Conservation (phyloP, 1,140 invertebrate species). For the Drosophila bipectinata region DNA sequence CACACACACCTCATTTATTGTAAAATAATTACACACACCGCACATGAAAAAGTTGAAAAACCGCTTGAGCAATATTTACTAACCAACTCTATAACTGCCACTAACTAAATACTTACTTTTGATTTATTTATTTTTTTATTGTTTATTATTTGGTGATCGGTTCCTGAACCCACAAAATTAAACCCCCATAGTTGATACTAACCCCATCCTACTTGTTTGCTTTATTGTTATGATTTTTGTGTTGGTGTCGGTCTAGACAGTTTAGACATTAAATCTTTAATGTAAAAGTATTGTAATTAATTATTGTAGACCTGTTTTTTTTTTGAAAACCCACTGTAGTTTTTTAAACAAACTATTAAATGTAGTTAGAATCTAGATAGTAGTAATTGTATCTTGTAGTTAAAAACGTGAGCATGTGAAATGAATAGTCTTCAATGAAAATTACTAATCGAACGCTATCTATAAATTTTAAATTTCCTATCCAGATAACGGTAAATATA, state of each 20-base stretch:
- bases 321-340: conserved; percentile 19
- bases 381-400: conserved; percentile 48
- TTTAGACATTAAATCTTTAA: conserved; percentile 20
- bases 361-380: conserved; percentile 51
- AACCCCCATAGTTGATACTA: conserved; percentile 29
- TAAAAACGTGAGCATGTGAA: conserved; percentile 25
- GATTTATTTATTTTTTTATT: conserved; percentile 29
- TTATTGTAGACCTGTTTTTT: conserved; percentile 22
- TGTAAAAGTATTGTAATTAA: conserved; percentile 15
- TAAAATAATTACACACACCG: conserved; percentile 54
- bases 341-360: conserved; percentile 13
- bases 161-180: conserved; percentile 22
- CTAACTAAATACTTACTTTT: conserved; percentile 28
- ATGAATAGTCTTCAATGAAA: conserved; percentile 4
- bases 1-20: conserved; percentile 27
- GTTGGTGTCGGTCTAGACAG: conserved; percentile 35
- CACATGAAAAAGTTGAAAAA: conserved; percentile 45
- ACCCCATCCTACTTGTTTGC: conserved; percentile 39
- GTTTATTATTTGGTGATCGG: conserved; percentile 8
- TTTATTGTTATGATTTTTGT: conserved; percentile 50
- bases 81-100: conserved; percentile 47
- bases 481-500: conserved; percentile 77
- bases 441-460: conserved; percentile 57
- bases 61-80: conserved; percentile 68
- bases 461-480: conserved; percentile 37